Evolutionary conservation across 2,888 invertebrate genomes (phyloP), one percentile per base, ranked within the genome.

Genomic region (Apoda limacodes): DNA sequence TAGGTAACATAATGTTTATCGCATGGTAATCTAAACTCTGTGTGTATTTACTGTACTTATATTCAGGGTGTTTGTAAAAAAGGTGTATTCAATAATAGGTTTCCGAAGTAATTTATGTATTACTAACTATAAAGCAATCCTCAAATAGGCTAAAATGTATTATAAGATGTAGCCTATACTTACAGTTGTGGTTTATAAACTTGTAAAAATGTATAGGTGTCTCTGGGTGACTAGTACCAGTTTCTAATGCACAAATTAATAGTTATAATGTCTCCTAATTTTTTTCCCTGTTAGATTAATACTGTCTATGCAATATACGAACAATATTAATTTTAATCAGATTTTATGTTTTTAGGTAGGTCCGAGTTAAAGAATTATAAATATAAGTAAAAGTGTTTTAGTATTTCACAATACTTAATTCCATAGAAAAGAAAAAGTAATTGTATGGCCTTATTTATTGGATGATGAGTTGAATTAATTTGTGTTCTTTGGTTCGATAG

Each of bases 211-310:
- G 65, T 69, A 66, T 63, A 68, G n/a, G n/a, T n/a, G n/a, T 64
- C 67, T 60, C 62, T 53, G 53, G 46, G 55, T 49, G 55, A 55
- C 50, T 55, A 61, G 49, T n/a, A 69, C 69, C 64, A 65, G 57
- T 63, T 60, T 57, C 54, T n/a, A n/a, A 68, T 65, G 78, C 78
- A 76, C 78, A 76, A 76, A 78, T 60, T n/a, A n/a, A n/a, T n/a
- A n/a, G n/a, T n/a, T n/a, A n/a, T n/a, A n/a, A n/a, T n/a, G n/a
- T n/a, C n/a, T n/a, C n/a, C n/a, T n/a, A n/a, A n/a, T n/a, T n/a
- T n/a, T n/a, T n/a, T n/a, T n/a, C n/a, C n/a, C n/a, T n/a, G n/a
- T n/a, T n/a, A n/a, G n/a, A n/a, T n/a, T n/a, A n/a, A n/a, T n/a
- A n/a, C n/a, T 55, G 55, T 50, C 46, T 59, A 62, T 54, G 64